Base-by-base conservation (phyloP, 2,113 vertebrate genomes). In the Clupea harengus region DNA sequence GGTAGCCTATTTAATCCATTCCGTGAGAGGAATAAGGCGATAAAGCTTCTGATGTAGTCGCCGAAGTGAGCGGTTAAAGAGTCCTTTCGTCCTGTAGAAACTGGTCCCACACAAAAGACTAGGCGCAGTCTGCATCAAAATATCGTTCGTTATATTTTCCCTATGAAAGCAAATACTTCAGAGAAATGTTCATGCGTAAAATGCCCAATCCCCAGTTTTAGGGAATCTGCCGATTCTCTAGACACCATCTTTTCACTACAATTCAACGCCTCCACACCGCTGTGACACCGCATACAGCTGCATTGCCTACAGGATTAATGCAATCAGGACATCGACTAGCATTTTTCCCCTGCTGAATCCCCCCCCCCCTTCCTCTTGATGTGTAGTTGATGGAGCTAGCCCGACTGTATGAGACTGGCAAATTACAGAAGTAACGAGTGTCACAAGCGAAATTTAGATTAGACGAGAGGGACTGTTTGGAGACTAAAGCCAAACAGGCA, bases 281-380 rank as follows among this genome's bases (percentile, higher is more conserved):
- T 95, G 95, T 96, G 96, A 97, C 95, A 96, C 96, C 95, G 97
- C 97, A 95, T 96, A 97, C 97, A 97, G 95, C 97, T 99, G 97
- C 97, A 98, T 96, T 97, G 97, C 97, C 96, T 97, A 95, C 96
- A 96, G 97, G 97, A 96, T 97, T 97, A 96, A 95, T 95, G 95
- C 94, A 95, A 95, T 94, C 94, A 94, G 94, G 92, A 95, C 94
- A 96, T 95, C 94, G 92, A 93, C 91, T 90, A 94, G 92, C 92
- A 90, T 92, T 92, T 93, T 93, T 93, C 91, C 91, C 92, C 93
- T 92, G 92, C 25, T 86, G n/a, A 86, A 82, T 91, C 91, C 88
- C 45, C 84, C 78, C 93, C 54, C 32, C 83, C 75, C 47, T 39
- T 47, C 11, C 45, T 82, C 81, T 82, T 47, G 18, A n/a, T 78